Base-by-base conservation (phyloP, 1,140 invertebrate species). In the Drosophila truncata region DNA sequence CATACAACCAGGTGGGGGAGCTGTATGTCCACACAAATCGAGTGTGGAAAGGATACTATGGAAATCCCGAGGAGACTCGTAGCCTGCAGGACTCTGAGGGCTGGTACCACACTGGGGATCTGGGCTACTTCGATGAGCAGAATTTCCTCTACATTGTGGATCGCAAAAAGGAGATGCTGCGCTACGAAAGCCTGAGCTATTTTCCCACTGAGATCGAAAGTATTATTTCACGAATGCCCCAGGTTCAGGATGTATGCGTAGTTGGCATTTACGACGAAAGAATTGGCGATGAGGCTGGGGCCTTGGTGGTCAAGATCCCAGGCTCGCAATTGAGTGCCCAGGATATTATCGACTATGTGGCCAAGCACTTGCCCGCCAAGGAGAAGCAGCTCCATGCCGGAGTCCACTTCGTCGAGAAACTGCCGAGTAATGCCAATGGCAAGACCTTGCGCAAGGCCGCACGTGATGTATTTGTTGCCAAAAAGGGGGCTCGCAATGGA, bases 141-240 rank as follows among this genome's bases (percentile, higher is more conserved):
- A 94, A 94, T 5, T 95, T 93, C 70, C 94, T 96, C 64, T 96
- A 93, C 64, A 94, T 97, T 76, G 94, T 96, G 0, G 96, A 97
- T 79, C 93, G 97, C 37, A 83, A 96, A n/a, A 97, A 97, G 75
- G 96, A 97, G 87, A 93, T 97, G n/a, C 95, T 97, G 42, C 97
- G 97, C 86, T 96, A 95, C 84, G 60, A 78, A 27, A 91, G 91
- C 2, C 74, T 85, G 6, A 92, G 93, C 35, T 93, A 93, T 37
- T 83, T 82, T 54, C 92, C 92, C 35, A 79, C 75, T 0, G 92
- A 92, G 52, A 80, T 93, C 41, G 92, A 92, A 54, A 54, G 50
- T 41, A 62, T 66, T 1, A 90, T 90, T 33, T 23, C 75, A 4
- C 61, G 67, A 23, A 47, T 91, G 25, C 46, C 64, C 0, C 67